Percentiles rank a stretch among this genome's conserved stretches.
phyloP scores from a whole-genome alignment of 2,888 invertebrate genomes.

The Hypercompe scribonia region DNA sequence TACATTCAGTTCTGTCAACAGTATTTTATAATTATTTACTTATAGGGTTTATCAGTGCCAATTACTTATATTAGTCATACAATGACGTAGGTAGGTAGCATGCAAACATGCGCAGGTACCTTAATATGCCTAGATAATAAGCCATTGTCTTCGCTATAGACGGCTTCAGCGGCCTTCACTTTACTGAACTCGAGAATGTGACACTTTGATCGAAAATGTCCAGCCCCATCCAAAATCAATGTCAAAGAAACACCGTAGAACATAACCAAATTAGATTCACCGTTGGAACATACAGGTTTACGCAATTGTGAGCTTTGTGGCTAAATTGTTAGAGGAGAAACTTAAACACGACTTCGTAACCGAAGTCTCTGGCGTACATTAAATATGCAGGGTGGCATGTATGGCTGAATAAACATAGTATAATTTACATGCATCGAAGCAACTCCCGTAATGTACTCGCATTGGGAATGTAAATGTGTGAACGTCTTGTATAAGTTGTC shows the following conservation, averaged over 20 bases:
- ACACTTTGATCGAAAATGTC: slow-evolving; percentile 69
- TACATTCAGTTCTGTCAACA: not conserved
- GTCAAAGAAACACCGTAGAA: slow-evolving; percentile 77
- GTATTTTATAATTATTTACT: not conserved
- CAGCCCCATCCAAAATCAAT: slow-evolving; percentile 76
- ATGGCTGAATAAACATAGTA: slow-evolving; percentile 83
- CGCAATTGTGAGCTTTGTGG: slow-evolving; percentile 60
- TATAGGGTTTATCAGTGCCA: slow-evolving; percentile 17
- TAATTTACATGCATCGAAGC: slow-evolving; percentile 85
- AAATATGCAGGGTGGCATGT: slow-evolving; percentile 80
- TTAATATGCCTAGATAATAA: slow-evolving; percentile 55
- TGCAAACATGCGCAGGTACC: slow-evolving; percentile 45
- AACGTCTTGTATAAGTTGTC: slow-evolving; percentile 68
- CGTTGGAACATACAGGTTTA: slow-evolving; percentile 51
- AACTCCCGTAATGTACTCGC: slow-evolving; percentile 83
- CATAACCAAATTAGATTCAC: slow-evolving; percentile 69
- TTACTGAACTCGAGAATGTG: slow-evolving; percentile 55
- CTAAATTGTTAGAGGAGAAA: slow-evolving; percentile 44
- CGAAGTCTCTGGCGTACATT: slow-evolving; percentile 68
- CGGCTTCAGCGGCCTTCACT: slow-evolving; percentile 61
- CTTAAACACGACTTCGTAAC: slow-evolving; percentile 37
- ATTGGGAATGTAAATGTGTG: slow-evolving; percentile 77
- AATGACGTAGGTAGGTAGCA: slow-evolving; percentile 41
- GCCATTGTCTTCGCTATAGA: slow-evolving; percentile 59
- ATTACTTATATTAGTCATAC: slow-evolving; percentile 18